Conservation (phyloP, 2,888 invertebrate genomes). For the Orthosia gothica region DNA sequence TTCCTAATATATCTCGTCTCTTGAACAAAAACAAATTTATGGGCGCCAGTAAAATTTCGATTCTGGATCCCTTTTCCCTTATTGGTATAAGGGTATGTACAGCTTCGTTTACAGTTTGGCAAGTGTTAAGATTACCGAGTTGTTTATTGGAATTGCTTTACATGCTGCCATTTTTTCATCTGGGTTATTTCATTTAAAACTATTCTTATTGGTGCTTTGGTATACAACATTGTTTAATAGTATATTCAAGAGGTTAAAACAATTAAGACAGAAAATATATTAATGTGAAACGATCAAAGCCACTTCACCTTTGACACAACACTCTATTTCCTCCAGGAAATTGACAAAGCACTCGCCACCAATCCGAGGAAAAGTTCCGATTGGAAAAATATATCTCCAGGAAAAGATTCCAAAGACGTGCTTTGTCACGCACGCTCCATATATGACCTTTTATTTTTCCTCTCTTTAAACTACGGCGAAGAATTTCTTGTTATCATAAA, state of each 20-base stretch:
- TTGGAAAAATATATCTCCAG: slow-evolving; percentile 69
- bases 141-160: not conserved
- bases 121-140: slow-evolving; percentile 7
- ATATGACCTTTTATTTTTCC: slow-evolving; percentile 60
- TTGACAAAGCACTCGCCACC: slow-evolving; percentile 68
- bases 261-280: slow-evolving; percentile 29
- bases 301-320: slow-evolving; percentile 50
- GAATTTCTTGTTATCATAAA: slow-evolving; percentile 45
- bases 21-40: slow-evolving; percentile 69
- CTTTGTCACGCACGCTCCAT: slow-evolving; percentile 71
- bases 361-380: slow-evolving; percentile 66
- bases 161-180: not conserved
- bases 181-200: not conserved
- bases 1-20: slow-evolving; percentile 61
- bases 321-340: slow-evolving; percentile 77
- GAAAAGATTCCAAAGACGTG: slow-evolving; percentile 68
- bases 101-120: slow-evolving; percentile 32
- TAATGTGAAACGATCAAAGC: slow-evolving; percentile 11
- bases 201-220: not conserved
- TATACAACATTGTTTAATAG: not conserved
- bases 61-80: slow-evolving; percentile 54
- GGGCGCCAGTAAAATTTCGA: slow-evolving; percentile 62
- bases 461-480: slow-evolving; percentile 41
- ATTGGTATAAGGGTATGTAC: slow-evolving; percentile 51
- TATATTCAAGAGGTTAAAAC: not conserved